Conservation (phyloP, 2,888 invertebrate genomes). For the Chironomus tentans region DNA sequence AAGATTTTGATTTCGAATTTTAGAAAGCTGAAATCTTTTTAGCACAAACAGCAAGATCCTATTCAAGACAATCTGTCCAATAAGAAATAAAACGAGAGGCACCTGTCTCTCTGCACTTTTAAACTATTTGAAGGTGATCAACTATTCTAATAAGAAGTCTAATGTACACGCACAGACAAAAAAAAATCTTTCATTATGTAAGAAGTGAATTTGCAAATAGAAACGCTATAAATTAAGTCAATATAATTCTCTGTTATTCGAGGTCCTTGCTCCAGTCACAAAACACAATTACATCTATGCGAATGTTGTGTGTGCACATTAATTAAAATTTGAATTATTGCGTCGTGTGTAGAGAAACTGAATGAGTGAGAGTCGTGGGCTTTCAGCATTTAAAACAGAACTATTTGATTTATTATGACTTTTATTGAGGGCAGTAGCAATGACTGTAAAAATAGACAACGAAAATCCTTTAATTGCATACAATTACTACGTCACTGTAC, state of each 20-base stretch:
- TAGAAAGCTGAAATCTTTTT: too few relatives aligned
- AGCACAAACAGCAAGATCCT: too few relatives aligned
- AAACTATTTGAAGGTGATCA: background rate
- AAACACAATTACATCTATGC: background rate
- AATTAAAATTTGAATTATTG: constrained; percentile 24
- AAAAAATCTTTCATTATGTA: background rate
- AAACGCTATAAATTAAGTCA: background rate
- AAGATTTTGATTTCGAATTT: too few relatives aligned
- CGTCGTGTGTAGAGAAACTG: background rate
- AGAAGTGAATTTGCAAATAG: background rate
- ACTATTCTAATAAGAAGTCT: background rate
- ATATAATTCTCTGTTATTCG: background rate
- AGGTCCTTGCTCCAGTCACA: constrained; percentile 16
- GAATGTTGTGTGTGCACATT: background rate
- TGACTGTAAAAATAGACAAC: background rate
- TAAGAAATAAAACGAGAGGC: background rate
- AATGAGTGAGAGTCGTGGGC: background rate
- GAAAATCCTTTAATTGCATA: background rate
- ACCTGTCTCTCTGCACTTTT: background rate
- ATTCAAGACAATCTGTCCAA: background rate
- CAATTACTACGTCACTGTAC: background rate
- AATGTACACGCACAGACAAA: background rate
- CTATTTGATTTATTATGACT: constrained; percentile 18
- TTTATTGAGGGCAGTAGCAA: background rate
- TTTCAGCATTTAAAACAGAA: background rate